Evolutionary conservation across 1,140 invertebrate genomes (phyloP).

Genomic region (Battus philenor): DNA sequence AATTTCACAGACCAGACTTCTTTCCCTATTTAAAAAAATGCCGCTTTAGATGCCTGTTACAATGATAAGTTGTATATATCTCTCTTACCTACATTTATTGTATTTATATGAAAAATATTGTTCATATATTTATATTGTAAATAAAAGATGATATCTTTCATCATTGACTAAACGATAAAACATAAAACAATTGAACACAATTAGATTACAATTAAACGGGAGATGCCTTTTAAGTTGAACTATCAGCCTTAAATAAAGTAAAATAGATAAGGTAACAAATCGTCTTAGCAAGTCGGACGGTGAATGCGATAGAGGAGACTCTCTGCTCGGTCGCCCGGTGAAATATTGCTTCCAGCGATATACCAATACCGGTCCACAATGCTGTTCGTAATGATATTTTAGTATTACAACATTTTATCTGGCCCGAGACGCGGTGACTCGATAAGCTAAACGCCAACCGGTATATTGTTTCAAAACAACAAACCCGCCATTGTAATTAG

Average conservation of each 20-base stretch:
- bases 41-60: too few species aligned
- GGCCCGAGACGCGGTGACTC: conserved; percentile 62
- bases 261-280: conserved; percentile 68
- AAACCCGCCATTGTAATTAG: conserved; percentile 64
- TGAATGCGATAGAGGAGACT: conserved; percentile 41
- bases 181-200: conserved; percentile 35
- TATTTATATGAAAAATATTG: too few species aligned
- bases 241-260: conserved; percentile 65
- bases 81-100: too few species aligned
- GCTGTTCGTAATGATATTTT: conserved; percentile 70
- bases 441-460: conserved; percentile 70
- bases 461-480: conserved; percentile 72
- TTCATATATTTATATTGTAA: too few species aligned
- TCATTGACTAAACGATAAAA: too few species aligned
- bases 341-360: conserved; percentile 62
- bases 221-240: conserved; percentile 60
- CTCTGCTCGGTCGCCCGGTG: conserved; percentile 38
- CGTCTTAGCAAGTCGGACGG: conserved; percentile 55
- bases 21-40: too few species aligned
- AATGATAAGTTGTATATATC: too few species aligned
- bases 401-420: conserved; percentile 73
- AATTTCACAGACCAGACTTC: too few species aligned
- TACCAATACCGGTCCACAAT: conserved; percentile 51
- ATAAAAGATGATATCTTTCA: too few species aligned
- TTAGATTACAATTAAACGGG: conserved; percentile 35